A percentile compares a stretch with the other conserved stretches of the same genome.
Conservation (phyloP, 2,888 invertebrate genomes). For the Drosophila paranaensis region DNA sequence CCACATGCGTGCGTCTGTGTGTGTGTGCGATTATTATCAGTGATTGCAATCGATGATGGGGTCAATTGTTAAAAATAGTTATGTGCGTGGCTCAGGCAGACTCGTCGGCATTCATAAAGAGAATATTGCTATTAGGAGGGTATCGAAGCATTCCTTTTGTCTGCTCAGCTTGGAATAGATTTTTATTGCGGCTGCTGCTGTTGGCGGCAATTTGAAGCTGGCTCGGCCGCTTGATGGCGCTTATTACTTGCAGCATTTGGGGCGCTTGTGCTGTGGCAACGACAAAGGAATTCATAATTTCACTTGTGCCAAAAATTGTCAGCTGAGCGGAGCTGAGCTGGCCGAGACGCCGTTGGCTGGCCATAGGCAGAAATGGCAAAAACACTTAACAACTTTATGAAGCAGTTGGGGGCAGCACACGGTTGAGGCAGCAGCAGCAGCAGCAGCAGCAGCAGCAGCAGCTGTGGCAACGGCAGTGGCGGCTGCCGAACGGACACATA, state of each 20-base stretch:
- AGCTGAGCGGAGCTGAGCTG: conserved; percentile 26
- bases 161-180: conserved; percentile 32
- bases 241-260: conserved; percentile 58
- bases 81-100: background rate
- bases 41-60: conserved; percentile 47
- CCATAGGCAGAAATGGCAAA: conserved; percentile 44
- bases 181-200: conserved; percentile 35
- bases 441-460: background rate
- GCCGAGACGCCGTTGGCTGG: conserved; percentile 25
- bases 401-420: conserved; percentile 30
- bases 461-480: background rate
- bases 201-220: background rate
- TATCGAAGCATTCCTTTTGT: conserved; percentile 19
- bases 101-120: conserved; percentile 8
- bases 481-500: conserved; percentile 43
- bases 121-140: conserved; percentile 9
- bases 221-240: conserved; percentile 39
- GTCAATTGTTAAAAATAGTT: conserved; percentile 39
- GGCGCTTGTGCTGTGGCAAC: conserved; percentile 28
- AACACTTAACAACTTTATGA: conserved; percentile 65
- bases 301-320: conserved; percentile 42
- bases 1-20: background rate
- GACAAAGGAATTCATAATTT: conserved; percentile 57
- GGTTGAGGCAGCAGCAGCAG: background rate
- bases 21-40: conserved; percentile 26